Conservation (phyloP, 2,113 vertebrate species). For the Dasyurus viverrinus region DNA sequence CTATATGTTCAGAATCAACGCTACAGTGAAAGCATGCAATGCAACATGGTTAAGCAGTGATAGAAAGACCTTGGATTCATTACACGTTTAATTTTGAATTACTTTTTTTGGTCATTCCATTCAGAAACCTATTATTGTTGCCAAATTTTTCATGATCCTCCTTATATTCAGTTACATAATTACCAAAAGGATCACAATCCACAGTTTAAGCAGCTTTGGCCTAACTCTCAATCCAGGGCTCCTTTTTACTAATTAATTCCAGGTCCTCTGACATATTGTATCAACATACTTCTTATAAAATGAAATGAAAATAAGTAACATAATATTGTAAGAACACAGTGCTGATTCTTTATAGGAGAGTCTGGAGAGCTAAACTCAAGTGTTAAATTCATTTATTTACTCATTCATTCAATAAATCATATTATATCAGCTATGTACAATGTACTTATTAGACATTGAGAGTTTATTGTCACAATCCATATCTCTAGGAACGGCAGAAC, state of each 20-base stretch:
- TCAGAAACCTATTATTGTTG: too few species aligned
- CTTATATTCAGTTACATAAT: too few species aligned
- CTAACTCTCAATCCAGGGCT: background rate
- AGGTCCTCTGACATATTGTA: background rate
- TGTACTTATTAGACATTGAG: background rate
- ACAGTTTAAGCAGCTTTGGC: too few species aligned
- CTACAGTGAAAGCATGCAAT: too few species aligned
- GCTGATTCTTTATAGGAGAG: background rate
- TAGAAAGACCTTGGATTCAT: too few species aligned
- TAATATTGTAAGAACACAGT: background rate
- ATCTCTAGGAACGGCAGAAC: background rate
- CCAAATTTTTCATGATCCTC: too few species aligned
- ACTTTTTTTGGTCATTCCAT: too few species aligned
- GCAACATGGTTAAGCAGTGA: too few species aligned
- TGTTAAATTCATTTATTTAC: background rate
- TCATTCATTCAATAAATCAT: background rate
- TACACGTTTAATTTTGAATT: too few species aligned
- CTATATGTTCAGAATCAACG: too few species aligned
- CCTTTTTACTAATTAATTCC: background rate
- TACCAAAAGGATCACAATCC: too few species aligned
- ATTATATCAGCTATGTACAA: background rate
- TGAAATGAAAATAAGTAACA: background rate
- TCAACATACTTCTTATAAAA: background rate
- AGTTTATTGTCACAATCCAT: background rate
- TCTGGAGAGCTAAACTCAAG: background rate